Conservation (phyloP, 2,797 vertebrate species). For the Brachyrhaphis roseni region DNA sequence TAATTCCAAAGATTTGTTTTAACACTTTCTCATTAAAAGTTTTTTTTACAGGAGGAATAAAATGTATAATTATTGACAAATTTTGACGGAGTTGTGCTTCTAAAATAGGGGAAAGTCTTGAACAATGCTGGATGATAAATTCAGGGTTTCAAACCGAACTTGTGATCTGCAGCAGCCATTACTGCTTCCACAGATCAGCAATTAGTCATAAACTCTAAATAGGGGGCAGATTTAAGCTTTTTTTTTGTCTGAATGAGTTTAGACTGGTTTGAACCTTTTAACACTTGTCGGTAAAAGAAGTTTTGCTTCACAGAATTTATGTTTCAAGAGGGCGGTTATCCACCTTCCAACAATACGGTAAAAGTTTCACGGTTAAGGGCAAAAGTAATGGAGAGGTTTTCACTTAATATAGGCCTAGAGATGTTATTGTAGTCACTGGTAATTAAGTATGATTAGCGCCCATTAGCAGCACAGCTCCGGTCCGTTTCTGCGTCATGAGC, state of each 20-base stretch:
- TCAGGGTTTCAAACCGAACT: neutral
- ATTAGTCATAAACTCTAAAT: neutral
- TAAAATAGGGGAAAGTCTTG: neutral
- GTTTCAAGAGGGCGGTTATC: neutral
- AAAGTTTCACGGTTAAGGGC: constrained; percentile 4
- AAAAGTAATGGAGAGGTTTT: constrained; percentile 28
- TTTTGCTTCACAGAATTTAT: neutral
- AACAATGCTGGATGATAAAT: neutral
- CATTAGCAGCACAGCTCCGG: constrained; percentile 17
- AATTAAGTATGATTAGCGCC: constrained; percentile 26
- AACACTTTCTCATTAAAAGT: neutral
- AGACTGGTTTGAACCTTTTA: neutral
- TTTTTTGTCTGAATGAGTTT: neutral
- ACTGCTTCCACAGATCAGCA: neutral
- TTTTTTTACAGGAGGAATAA: neutral
- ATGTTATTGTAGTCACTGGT: constrained; percentile 18
- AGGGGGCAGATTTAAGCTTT: neutral
- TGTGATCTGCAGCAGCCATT: neutral
- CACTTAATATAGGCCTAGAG: constrained; percentile 13
- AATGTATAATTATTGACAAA: neutral
- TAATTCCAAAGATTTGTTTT: neutral
- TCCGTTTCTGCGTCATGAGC: constrained; percentile 1
- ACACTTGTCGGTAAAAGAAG: neutral
- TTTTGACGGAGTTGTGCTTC: neutral
- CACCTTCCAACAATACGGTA: neutral